These are phyloP conservation scores for Acanthochromis polyacanthus DNA, from an alignment of 2,113 vertebrate species.

Conservation along the genomic window DNA sequence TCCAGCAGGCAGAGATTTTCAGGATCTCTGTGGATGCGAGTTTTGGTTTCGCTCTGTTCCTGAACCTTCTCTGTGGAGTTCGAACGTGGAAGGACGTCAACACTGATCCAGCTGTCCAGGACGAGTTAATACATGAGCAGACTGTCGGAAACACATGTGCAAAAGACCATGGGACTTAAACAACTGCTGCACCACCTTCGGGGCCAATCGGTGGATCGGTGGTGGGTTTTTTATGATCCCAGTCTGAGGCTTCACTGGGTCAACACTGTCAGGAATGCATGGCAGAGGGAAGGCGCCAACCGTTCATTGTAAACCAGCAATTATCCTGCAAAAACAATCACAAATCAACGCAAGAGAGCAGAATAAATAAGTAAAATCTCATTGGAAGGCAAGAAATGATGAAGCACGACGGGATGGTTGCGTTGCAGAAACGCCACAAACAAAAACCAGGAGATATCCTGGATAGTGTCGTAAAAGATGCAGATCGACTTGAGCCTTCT, in stretches of 20 bases:
- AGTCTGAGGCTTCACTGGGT: constrained; percentile 32
- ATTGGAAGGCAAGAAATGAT: constrained; percentile 28
- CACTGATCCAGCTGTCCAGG: constrained; percentile 48
- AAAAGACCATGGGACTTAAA: constrained; percentile 24
- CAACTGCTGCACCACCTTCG: constrained; percentile 3
- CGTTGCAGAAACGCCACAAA: constrained; percentile 12
- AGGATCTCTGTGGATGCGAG: constrained; percentile 22
- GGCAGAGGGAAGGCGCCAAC: constrained; percentile 25
- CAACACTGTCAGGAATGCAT: constrained; percentile 50
- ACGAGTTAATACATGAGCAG: constrained; percentile 42
- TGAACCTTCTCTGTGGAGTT: constrained; percentile 31
- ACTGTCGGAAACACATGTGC: constrained; percentile 21
- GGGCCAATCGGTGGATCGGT: constrained; percentile 20
- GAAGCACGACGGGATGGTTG: constrained; percentile 8
- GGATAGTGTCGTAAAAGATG: constrained; percentile 33
- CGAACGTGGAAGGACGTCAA: constrained; percentile 26
- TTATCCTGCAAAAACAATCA: constrained; percentile 27
- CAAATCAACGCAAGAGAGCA: constrained; percentile 49
- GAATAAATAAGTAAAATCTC: constrained; percentile 72
- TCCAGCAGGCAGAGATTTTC: constrained; percentile 26
- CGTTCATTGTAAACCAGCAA: constrained; percentile 57
- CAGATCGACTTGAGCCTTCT: constrained; percentile 27
- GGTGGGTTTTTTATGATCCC: constrained; percentile 10
- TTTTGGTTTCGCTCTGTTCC: constrained; percentile 42
- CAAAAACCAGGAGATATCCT: constrained; percentile 4